Base-by-base conservation (phyloP, 1,140 invertebrate genomes). In the Drosophila tani region DNA sequence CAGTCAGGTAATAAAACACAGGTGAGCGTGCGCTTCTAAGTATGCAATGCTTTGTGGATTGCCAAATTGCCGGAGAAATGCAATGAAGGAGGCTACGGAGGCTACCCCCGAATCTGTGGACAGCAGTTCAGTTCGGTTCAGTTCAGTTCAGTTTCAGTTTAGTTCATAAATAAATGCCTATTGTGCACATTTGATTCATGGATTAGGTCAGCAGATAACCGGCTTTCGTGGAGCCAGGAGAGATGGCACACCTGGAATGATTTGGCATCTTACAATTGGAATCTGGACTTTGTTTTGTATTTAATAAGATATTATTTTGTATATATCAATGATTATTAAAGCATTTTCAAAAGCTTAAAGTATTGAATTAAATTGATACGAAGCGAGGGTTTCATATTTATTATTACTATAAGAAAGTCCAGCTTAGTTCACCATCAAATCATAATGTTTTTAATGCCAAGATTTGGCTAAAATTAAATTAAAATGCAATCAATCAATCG, bases 161-260 rank as follows among this genome's bases (percentile, higher is more conserved):
- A 69, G 69, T 71, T 62, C 58, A 74, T 74, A 74, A 74, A 74
- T 74, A 63, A 74, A 74, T 75, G 71, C 69, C 40, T 27, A 75
- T 74, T 75, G 70, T 75, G 71, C 71, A 63, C 38, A 53, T 62
- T 74, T 74, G 57, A 63, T 63, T 53, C 47, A 63, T 63, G 71
- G 57, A 62, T 74, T 53, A 40, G 40, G 57, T 63, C 68, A 62
- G 40, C 56, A 74, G 57, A 32, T 50, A 38, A 11, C 32, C 9
- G 32, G 32, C 32, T 35, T 35, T 35, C 32, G 8, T 4, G 29
- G 8, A 9, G 38, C 15, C 15, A 41, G 21, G 15, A 29, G 11
- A 41, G 27, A 35, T 68, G 19, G 17, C 5, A n/a, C 6, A 50
- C 11, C n/a, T 53, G 11, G 1, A 46, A 11, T 6, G 14, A 27